These are phyloP conservation scores for Calidris pugnax DNA, from an alignment of 2,113 vertebrate genomes.

Conservation along the genomic window DNA sequence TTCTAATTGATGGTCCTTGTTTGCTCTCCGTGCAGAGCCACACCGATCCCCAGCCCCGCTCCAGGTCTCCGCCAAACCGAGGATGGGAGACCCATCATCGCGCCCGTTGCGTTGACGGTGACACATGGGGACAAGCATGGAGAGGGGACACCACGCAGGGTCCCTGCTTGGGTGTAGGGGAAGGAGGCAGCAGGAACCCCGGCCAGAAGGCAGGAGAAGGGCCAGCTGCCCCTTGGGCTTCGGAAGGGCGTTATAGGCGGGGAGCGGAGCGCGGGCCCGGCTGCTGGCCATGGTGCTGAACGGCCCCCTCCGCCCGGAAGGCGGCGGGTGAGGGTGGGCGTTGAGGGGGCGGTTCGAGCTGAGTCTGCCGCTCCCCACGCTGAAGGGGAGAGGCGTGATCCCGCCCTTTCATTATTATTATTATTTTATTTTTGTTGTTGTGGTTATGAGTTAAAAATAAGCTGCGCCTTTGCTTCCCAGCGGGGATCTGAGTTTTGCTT, in stretches of 20 bases:
- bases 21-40: constrained; percentile 38
- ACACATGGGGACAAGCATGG: rapidly evolving
- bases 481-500: constrained; percentile 66
- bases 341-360: background rate
- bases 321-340: background rate
- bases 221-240: background rate
- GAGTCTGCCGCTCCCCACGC: background rate
- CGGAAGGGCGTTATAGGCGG: background rate
- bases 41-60: background rate
- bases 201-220: rapidly evolving
- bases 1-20: constrained; percentile 79
- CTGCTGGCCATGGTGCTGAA: constrained; percentile 41
- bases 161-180: background rate
- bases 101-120: rapidly evolving
- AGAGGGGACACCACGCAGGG: background rate
- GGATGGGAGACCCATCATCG: background rate
- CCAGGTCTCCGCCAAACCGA: background rate
- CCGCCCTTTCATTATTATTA: constrained; percentile 22
- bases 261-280: background rate
- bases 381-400: background rate
- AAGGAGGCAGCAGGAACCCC: background rate
- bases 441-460: constrained; percentile 70
- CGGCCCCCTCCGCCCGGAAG: background rate
- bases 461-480: constrained; percentile 52
- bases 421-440: constrained; percentile 3